Conservation (phyloP, 2,113 vertebrate species). For the Arizona elegans region DNA sequence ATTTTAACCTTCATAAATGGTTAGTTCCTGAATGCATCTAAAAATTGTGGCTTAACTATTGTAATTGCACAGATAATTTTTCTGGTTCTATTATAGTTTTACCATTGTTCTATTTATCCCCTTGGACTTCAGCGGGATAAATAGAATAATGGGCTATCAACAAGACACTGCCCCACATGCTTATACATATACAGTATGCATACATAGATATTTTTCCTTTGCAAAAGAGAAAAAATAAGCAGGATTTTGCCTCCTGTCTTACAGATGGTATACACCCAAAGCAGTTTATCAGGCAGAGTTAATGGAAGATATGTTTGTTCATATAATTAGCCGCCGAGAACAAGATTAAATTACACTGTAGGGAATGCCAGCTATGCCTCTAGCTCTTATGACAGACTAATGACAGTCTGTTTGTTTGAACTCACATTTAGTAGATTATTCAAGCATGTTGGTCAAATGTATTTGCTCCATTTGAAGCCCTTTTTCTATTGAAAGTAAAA, state of each 20-base stretch:
- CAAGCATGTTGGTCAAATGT: neutral
- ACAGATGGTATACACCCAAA: neutral
- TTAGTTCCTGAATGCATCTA: neutral
- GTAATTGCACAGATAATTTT: neutral
- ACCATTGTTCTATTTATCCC: neutral
- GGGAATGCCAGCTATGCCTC: neutral
- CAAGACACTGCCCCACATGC: neutral
- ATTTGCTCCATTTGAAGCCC: neutral
- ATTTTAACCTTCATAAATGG: neutral
- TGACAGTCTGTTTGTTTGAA: neutral
- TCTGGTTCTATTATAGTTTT: neutral
- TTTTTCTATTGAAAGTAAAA: neutral
- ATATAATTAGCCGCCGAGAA: neutral
- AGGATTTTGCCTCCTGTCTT: neutral
- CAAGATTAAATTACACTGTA: neutral
- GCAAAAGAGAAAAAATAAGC: neutral
- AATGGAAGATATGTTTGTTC: neutral
- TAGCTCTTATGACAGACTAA: neutral
- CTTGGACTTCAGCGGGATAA: neutral
- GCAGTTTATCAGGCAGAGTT: neutral
- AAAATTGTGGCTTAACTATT: neutral
- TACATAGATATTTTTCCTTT: neutral
- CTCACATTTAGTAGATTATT: neutral
- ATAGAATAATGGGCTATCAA: neutral
- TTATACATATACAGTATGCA: neutral